These are phyloP conservation scores for Phalacrocorax aristotelis DNA, from an alignment of 2,113 vertebrate genomes.

Conservation along the genomic window DNA sequence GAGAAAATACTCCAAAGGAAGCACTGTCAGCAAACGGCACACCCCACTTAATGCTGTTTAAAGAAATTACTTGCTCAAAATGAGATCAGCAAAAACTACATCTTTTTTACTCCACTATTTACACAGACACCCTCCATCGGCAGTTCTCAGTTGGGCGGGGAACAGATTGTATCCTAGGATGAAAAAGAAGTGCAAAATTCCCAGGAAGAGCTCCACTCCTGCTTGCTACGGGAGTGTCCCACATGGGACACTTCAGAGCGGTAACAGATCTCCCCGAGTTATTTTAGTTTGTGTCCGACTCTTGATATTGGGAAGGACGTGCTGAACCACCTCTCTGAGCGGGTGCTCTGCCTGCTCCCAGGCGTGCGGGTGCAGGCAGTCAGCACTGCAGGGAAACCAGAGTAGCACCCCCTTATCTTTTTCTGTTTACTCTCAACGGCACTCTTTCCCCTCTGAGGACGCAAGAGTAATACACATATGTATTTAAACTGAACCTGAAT, in stretches of 20 bases:
- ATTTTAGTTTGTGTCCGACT: background rate
- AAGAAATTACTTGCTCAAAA: background rate
- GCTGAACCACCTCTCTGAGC: background rate
- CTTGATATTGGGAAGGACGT: background rate
- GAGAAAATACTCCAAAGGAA: background rate
- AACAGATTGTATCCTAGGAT: background rate
- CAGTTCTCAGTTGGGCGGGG: background rate
- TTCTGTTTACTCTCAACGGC: background rate
- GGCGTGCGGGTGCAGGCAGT: background rate
- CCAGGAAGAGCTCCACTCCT: background rate
- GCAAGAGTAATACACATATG: background rate
- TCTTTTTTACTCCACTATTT: background rate
- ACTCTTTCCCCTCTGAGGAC: background rate
- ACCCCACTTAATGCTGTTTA: accelerated
- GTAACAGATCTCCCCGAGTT: background rate
- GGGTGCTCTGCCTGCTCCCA: background rate
- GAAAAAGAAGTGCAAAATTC: background rate
- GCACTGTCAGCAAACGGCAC: background rate
- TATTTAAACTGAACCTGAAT: background rate
- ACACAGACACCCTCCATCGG: background rate
- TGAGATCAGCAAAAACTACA: background rate
- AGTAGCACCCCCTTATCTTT: background rate
- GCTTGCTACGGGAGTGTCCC: background rate
- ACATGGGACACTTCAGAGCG: background rate
- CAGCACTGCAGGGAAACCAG: background rate